phyloP scores from a whole-genome alignment of 1,140 invertebrate genomes.

The Holotrichia oblita region DNA sequence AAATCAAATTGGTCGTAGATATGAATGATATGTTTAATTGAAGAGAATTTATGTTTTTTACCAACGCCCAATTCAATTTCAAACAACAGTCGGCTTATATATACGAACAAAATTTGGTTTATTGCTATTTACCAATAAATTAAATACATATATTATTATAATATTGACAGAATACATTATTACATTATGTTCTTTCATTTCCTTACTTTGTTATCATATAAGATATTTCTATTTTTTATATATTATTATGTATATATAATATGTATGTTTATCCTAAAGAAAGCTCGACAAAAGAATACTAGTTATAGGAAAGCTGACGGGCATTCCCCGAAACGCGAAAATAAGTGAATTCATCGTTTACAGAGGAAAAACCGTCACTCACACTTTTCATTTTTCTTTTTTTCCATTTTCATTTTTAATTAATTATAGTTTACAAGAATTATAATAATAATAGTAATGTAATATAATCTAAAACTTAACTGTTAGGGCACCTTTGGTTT shows the following conservation, averaged over 20 bases:
- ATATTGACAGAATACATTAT: slow-evolving; percentile 40
- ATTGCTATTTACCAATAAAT: slow-evolving; percentile 53
- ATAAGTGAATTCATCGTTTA: neutral
- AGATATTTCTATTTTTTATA: slow-evolving; percentile 39
- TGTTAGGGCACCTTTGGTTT: slow-evolving; percentile 64
- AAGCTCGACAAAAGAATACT: slow-evolving; percentile 46
- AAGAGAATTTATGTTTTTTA: slow-evolving; percentile 22
- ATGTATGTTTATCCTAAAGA: slow-evolving; percentile 43
- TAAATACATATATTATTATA: slow-evolving; percentile 51
- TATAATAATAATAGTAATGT: slow-evolving; percentile 39
- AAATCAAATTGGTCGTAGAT: neutral
- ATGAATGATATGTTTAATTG: slow-evolving; percentile 41
- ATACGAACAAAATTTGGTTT: slow-evolving; percentile 49
- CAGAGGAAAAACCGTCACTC: slow-evolving; percentile 9
- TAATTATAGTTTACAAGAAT: slow-evolving; percentile 36
- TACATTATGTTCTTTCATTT: slow-evolving; percentile 26
- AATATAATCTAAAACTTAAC: slow-evolving; percentile 59
- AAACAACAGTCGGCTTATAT: neutral
- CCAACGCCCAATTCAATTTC: slow-evolving; percentile 1
- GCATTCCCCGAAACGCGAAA: neutral
- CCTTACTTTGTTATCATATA: slow-evolving; percentile 35
- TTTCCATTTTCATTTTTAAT: slow-evolving; percentile 30
- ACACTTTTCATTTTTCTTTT: neutral
- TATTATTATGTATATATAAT: slow-evolving; percentile 40
- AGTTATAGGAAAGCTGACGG: slow-evolving; percentile 29